Percentiles rank a stretch among this genome's conserved stretches.
Evolutionary conservation across 2,797 vertebrate genomes (phyloP).

Genomic region (Distichodus sexfasciatus): DNA sequence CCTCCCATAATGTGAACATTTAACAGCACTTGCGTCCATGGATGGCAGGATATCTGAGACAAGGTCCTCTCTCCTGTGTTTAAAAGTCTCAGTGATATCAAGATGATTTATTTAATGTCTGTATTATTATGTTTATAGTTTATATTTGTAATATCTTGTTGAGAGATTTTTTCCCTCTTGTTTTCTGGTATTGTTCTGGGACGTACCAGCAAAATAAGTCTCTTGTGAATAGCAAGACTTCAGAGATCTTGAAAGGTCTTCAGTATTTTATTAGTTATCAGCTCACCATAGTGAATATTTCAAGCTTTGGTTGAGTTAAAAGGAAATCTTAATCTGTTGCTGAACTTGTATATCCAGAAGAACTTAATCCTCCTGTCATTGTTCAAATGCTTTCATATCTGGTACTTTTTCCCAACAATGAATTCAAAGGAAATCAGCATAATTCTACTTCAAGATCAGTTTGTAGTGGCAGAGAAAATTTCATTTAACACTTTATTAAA

Average conservation of each 20-base stretch:
- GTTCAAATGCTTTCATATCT: not conserved
- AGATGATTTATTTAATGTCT: constrained; percentile 53
- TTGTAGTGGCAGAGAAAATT: constrained; percentile 6
- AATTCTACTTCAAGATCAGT: constrained; percentile 24
- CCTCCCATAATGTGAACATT: constrained; percentile 5
- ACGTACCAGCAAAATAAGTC: not conserved
- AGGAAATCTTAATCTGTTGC: no score
- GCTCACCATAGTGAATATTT: no score
- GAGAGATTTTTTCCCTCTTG: not conserved
- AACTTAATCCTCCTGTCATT: no score
- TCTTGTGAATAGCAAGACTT: no score
- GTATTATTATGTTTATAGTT: constrained; percentile 35
- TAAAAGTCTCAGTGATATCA: constrained; percentile 36
- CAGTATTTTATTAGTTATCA: no score
- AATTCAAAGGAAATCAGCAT: not conserved
- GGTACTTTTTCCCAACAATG: not conserved
- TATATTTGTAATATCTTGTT: constrained; percentile 17
- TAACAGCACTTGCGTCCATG: not conserved
- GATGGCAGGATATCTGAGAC: no score
- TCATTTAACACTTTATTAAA: not conserved
- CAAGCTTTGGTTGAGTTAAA: no score
- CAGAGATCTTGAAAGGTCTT: no score
- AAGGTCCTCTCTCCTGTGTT: constrained; percentile 13
- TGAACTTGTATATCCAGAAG: no score
- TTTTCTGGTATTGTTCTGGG: not conserved